Percentiles rank a stretch among this genome's conserved stretches.
Conservation (phyloP, 1,140 invertebrate genomes). For the Aleiodes sp. region DNA sequence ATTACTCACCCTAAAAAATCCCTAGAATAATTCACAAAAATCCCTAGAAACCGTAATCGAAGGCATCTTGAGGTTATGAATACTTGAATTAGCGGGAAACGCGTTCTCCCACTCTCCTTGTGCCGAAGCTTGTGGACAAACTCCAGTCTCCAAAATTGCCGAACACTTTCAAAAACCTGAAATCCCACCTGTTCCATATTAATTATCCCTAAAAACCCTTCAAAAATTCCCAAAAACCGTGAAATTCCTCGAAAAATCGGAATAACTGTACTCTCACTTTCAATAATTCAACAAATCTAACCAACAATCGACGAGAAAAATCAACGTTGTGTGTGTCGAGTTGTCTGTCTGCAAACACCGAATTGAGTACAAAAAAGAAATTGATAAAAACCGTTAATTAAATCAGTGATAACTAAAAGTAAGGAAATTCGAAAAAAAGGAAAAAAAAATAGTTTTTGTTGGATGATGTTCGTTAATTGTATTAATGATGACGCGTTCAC, state of each 20-base stretch:
- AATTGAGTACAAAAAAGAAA: no score
- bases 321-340: no score
- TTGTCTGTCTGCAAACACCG: background rate
- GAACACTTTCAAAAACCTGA: background rate
- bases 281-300: background rate
- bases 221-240: background rate
- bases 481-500: background rate
- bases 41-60: background rate
- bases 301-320: background rate
- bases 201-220: background rate
- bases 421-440: no score
- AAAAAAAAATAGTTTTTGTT: background rate
- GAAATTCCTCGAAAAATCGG: background rate
- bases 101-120: constrained; percentile 4
- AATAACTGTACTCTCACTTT: background rate
- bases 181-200: background rate
- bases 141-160: background rate
- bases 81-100: constrained; percentile 33
- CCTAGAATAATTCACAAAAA: background rate
- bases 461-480: background rate
- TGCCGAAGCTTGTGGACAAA: background rate
- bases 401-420: background rate
- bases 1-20: no score
- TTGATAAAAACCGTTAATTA: background rate
- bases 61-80: constrained; percentile 19